Evolutionary conservation across 2,797 vertebrate genomes (phyloP).

Genomic region (Arrhamphus sclerolepis): DNA sequence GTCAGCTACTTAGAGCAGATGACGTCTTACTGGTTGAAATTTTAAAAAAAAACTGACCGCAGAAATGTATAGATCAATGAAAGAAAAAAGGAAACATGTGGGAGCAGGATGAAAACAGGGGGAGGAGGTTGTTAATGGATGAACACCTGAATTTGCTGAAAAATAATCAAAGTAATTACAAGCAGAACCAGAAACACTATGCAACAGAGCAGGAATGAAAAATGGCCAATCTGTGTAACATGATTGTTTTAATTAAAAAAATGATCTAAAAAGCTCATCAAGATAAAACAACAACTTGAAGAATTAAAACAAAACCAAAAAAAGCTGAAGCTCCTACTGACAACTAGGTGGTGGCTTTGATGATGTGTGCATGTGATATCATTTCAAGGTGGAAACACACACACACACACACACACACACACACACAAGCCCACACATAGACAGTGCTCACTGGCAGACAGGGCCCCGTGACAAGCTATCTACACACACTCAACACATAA

Average conservation of each 20-base stretch:
- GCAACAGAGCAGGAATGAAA: neutral
- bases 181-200: no score
- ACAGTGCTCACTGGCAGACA: conserved; percentile 64
- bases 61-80: conserved; percentile 42
- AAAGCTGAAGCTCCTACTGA: conserved; percentile 34
- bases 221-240: conserved; percentile 1
- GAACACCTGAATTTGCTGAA: neutral
- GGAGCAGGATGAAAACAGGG: conserved; percentile 12
- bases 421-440: conserved; percentile 84
- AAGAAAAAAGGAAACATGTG: conserved; percentile 28
- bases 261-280: neutral
- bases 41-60: conserved; percentile 34
- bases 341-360: conserved; percentile 87
- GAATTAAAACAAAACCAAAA: no score
- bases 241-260: neutral
- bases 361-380: conserved; percentile 85
- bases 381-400: conserved; percentile 74
- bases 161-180: no score
- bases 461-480: conserved; percentile 54
- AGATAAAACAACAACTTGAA: no score
- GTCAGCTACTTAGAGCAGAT: conserved; percentile 65
- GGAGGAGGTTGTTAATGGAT: conserved; percentile 34
- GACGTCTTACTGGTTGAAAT: conserved; percentile 67
- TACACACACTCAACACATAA: conserved; percentile 81
- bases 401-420: conserved; percentile 82